phyloP scores from a whole-genome alignment of 1,140 invertebrate genomes.

The Nymphalis io region DNA sequence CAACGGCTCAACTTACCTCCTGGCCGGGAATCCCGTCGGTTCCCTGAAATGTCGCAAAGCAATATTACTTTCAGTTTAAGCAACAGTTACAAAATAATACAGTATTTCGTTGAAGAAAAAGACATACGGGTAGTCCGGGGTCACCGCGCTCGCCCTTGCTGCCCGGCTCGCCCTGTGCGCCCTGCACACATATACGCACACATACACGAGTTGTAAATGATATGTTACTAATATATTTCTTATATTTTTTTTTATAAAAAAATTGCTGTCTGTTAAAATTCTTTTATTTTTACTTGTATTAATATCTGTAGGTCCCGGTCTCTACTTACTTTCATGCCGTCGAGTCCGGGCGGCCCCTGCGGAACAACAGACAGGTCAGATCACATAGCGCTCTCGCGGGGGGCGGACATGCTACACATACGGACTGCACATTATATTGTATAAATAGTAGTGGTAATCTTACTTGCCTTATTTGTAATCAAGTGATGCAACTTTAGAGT shows the following conservation, averaged over 20 bases:
- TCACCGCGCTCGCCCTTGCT: constrained; percentile 95
- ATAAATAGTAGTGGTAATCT: background rate
- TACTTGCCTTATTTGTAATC: constrained; percentile 14
- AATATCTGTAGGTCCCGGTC: background rate
- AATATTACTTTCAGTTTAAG: background rate
- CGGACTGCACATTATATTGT: background rate
- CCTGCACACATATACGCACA: constrained; percentile 80
- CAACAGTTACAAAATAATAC: background rate
- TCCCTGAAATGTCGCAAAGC: constrained; percentile 83
- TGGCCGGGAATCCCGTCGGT: constrained; percentile 95
- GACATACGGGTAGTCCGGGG: constrained; percentile 93
- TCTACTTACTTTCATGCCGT: constrained; percentile 84
- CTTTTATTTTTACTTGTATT: background rate
- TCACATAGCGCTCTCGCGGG: background rate
- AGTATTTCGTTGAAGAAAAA: background rate
- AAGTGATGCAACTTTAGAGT: constrained; percentile 5
- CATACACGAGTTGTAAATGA: background rate
- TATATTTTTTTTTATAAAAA: background rate
- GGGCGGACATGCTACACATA: constrained; percentile 19
- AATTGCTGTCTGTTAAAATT: background rate
- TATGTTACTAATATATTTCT: background rate
- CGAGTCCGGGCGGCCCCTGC: constrained; percentile 84
- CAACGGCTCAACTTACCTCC: constrained; percentile 83
- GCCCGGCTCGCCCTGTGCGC: constrained; percentile 94
- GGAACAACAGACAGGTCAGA: constrained; percentile 55